Evolutionary conservation across 2,797 vertebrate species (phyloP).

Genomic region (Microtus californicus): DNA sequence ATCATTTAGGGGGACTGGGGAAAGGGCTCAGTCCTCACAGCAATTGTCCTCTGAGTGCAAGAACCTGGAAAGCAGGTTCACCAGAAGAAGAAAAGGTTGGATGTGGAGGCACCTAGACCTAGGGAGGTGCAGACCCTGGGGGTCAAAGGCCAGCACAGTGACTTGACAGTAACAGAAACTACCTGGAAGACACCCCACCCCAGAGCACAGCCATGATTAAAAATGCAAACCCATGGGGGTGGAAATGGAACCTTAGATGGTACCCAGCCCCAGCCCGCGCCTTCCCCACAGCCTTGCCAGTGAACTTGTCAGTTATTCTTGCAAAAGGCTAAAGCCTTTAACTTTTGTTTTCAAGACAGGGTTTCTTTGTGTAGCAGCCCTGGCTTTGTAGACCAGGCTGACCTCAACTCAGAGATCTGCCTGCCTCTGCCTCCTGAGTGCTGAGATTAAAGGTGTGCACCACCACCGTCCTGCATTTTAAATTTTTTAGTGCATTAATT

Average conservation of each 20-base stretch:
- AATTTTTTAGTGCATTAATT: not conserved
- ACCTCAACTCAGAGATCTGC: not conserved
- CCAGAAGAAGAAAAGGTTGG: not conserved
- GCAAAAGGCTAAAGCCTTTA: not conserved
- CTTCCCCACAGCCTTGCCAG: not conserved
- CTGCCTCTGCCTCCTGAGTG: not conserved
- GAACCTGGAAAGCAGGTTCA: not conserved
- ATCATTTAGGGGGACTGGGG: not conserved
- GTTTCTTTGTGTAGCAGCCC: not conserved
- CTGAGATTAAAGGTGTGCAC: not conserved
- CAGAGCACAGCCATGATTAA: not conserved
- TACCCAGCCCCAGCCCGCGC: accelerated
- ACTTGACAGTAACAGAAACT: no score
- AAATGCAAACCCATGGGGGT: not conserved
- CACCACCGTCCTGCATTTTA: not conserved
- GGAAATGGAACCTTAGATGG: not conserved
- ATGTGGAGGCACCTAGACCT: not conserved
- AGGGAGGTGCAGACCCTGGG: not conserved
- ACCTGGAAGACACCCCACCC: no score
- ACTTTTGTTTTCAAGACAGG: not conserved
- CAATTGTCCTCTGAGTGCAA: not conserved
- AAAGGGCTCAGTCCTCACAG: not conserved
- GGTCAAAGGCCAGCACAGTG: not conserved
- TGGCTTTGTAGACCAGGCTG: not conserved
- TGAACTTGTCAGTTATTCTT: not conserved